Percentiles rank a stretch among this genome's conserved stretches.
phyloP scores from a whole-genome alignment of 2,888 invertebrate species.

The Stomorhina lunata region DNA sequence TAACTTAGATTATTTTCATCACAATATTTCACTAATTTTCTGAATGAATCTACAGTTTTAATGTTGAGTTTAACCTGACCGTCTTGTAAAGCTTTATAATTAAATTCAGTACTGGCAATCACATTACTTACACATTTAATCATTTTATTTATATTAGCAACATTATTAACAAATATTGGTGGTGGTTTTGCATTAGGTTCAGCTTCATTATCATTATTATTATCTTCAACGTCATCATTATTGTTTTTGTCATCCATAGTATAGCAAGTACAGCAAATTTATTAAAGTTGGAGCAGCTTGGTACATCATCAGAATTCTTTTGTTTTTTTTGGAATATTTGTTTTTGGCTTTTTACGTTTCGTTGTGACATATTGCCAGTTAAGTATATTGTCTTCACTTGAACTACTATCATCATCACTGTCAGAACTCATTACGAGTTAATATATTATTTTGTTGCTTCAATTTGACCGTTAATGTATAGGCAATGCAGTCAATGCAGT shows the following conservation, averaged over 20 bases:
- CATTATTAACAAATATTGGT: conserved; percentile 24
- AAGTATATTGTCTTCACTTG: conserved; percentile 1
- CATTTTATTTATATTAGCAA: conserved; percentile 13
- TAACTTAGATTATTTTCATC: conserved; percentile 21
- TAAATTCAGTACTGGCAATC: conserved; percentile 16
- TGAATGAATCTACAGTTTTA: conserved; percentile 7
- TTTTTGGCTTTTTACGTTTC: neutral
- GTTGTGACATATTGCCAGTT: conserved; percentile 9
- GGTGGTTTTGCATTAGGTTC: neutral
- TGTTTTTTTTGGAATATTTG: conserved; percentile 2
- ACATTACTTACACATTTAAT: conserved; percentile 30
- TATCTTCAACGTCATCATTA: neutral
- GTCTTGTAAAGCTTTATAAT: conserved; percentile 1
- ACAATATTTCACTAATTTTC: neutral
- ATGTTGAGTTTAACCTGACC: neutral
- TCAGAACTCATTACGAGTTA: neutral
- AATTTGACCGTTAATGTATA: neutral
- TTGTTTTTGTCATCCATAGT: too few relatives aligned
- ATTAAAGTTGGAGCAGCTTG: neutral
- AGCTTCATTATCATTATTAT: conserved; percentile 6
- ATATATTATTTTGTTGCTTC: neutral
- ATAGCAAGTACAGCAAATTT: conserved; percentile 16
- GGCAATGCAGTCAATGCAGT: neutral
- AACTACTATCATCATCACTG: neutral
- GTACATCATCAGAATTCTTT: neutral